phyloP scores from a whole-genome alignment of 2,113 vertebrate species.

The Chaetops frenatus region DNA sequence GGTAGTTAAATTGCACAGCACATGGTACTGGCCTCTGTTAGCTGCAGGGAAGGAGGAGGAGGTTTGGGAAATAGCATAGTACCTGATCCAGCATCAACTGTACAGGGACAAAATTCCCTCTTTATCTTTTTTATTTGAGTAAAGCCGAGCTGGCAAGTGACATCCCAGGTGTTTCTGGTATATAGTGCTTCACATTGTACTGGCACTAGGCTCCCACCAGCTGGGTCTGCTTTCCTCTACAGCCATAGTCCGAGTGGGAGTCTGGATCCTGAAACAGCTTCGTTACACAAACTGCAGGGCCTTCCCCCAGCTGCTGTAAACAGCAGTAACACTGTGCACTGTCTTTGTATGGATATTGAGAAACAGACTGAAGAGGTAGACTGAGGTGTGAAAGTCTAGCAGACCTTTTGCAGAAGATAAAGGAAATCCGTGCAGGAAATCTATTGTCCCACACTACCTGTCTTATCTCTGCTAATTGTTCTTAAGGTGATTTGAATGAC shows the following conservation, averaged over 20 bases:
- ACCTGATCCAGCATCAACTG: background rate
- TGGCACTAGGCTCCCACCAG: background rate
- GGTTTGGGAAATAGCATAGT: background rate
- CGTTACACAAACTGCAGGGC: background rate
- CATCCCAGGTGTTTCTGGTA: background rate
- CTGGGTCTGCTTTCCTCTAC: background rate
- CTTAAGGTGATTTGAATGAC: background rate
- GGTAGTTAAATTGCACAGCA: background rate
- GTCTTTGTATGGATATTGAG: background rate
- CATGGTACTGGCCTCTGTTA: background rate
- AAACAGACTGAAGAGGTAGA: background rate
- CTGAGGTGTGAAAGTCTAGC: background rate
- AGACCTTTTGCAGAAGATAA: background rate
- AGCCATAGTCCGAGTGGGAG: background rate
- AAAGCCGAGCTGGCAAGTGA: background rate
- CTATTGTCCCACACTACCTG: background rate
- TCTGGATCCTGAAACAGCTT: background rate
- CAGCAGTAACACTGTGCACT: background rate
- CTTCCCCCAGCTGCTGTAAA: background rate
- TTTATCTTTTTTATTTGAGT: background rate
- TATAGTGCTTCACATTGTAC: background rate
- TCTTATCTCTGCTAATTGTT: background rate
- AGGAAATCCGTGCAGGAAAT: background rate
- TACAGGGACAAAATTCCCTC: background rate
- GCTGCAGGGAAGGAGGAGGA: background rate